Evolutionary conservation across 2,113 vertebrate genomes (phyloP).

Genomic region (Cyanoramphus novaezelandiae): DNA sequence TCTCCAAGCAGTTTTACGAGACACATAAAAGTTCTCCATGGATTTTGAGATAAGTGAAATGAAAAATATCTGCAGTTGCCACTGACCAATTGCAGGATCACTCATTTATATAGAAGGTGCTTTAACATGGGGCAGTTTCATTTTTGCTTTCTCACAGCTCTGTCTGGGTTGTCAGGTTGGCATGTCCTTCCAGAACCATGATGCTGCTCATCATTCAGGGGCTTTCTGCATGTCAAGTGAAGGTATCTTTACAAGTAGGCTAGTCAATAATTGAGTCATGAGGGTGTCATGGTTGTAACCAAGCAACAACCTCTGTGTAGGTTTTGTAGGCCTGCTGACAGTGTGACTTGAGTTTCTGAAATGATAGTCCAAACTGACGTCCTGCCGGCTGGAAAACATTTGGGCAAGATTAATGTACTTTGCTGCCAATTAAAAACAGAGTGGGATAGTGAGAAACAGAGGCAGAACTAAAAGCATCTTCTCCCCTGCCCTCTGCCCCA

Average conservation of each 20-base stretch:
- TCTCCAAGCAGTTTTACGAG: background rate
- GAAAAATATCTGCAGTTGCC: background rate
- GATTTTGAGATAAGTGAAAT: background rate
- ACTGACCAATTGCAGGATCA: background rate
- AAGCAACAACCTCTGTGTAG: no score
- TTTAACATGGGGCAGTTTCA: background rate
- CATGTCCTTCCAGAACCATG: background rate
- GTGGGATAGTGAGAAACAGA: background rate
- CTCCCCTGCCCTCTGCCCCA: background rate
- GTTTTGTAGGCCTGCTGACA: background rate
- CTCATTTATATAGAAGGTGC: background rate
- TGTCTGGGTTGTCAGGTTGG: background rate
- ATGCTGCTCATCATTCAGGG: background rate
- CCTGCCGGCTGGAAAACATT: background rate
- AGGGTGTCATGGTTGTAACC: background rate
- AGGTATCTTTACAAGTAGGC: background rate
- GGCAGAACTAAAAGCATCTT: background rate
- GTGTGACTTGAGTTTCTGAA: background rate
- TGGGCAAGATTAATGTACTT: background rate
- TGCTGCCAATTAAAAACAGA: background rate
- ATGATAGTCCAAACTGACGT: background rate
- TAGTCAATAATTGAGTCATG: background rate
- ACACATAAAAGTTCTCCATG: background rate
- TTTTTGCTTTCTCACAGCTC: background rate
- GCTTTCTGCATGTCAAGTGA: background rate